Evolutionary conservation across 2,113 vertebrate genomes (phyloP).

Genomic region (Pitta sordida): DNA sequence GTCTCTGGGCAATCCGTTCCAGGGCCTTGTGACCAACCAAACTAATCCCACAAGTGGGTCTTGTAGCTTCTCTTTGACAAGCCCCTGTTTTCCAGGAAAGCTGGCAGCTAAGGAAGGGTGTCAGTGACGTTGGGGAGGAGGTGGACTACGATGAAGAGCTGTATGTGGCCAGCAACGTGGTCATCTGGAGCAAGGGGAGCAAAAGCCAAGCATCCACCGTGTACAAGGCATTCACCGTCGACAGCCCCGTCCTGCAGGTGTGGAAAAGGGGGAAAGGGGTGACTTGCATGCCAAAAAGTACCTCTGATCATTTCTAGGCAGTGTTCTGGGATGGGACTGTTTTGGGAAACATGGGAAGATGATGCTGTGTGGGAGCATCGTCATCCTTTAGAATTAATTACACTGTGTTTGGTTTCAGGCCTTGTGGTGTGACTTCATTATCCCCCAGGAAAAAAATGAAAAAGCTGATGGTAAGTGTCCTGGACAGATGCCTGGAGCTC

Average conservation of each 20-base stretch:
- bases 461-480: slow-evolving; percentile 76
- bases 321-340: not conserved
- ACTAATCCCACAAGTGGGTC: rapidly evolving
- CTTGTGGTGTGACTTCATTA: slow-evolving; percentile 92
- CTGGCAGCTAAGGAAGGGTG: slow-evolving; percentile 90
- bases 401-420: slow-evolving; percentile 76
- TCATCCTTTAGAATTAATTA: not conserved
- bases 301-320: rapidly evolving
- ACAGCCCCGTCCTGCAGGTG: slow-evolving; percentile 92
- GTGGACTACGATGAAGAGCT: slow-evolving; percentile 93
- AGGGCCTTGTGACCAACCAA: not conserved
- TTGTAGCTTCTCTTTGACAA: not conserved
- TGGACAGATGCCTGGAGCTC: not conserved
- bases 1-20: not conserved
- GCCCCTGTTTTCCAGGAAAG: slow-evolving; percentile 78
- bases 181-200: slow-evolving; percentile 95
- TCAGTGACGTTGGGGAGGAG: slow-evolving; percentile 77
- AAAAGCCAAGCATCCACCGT: slow-evolving; percentile 81
- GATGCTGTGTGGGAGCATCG: rapidly evolving
- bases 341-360: rapidly evolving
- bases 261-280: not conserved
- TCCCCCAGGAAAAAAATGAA: slow-evolving; percentile 79
- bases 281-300: not conserved
- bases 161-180: slow-evolving; percentile 90
- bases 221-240: slow-evolving; percentile 95